Evolutionary conservation across 2,113 vertebrate genomes (phyloP), one percentile per base, ranked within the genome.

Genomic region (Heptranchias perlo): DNA sequence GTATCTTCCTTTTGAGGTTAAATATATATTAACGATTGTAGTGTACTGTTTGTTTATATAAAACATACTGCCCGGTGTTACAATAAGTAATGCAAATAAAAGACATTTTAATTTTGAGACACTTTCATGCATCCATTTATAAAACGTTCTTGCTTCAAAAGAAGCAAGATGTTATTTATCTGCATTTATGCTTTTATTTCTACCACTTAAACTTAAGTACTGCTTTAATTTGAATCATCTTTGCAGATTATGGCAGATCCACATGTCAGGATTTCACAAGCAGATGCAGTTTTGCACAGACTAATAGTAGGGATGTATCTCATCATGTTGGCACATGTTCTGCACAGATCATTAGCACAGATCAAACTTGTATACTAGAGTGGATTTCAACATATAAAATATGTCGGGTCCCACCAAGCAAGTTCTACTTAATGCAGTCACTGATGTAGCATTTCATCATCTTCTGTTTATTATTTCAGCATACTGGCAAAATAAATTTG

Each of bases 311-410:
- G 28, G 16, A 1, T 95, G 23, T 52, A 52, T 49, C n/a, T 95
- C 47, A 67, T 52, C 44, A 69, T 96, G 67, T 96, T 97, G 64
- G 94, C 97, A 96, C 97, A 96, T 97, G 95, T 97, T 96, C 97
- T 96, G 96, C 97, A 96, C 96, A 96, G 97, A 97, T 98, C 97
- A 96, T 97, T 97, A 97, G 97, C 96, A 96, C 97, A 97, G 96
- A 97, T 97, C 97, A 96, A 97, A 97, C 97, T 97, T 1, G 31
- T 64, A 96, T 96, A 96, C 96, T 96, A 97, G 96, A 97, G 97
- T 96, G 78, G 96, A 96, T 84, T 67, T 96, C 96, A 96, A 96
- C 96, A 96, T 96, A 96, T 96, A 96, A 96, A 97, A 96, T 97
- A 96, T 96, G 96, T 97, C 96, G 1, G 28, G 65, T 69, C 94